A percentile compares a stretch with the other conserved stretches of the same genome.
Conservation (phyloP, 2,113 vertebrate species). For the Scalopus aquaticus region DNA sequence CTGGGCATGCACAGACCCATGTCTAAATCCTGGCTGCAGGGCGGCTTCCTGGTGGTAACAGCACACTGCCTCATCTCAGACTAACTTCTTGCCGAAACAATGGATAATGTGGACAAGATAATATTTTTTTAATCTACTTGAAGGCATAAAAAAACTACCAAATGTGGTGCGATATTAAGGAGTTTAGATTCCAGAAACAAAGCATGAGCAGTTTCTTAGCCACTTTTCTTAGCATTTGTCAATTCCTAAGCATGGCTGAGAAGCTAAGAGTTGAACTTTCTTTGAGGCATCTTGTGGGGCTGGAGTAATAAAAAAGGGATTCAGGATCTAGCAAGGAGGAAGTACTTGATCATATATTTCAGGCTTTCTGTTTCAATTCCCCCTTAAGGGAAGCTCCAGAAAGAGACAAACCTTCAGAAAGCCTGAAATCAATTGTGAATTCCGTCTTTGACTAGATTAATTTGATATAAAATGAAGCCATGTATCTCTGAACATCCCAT, state of each 20-base stretch:
- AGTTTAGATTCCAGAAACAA: neutral
- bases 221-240: neutral
- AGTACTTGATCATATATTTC: neutral
- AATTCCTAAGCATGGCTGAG: neutral
- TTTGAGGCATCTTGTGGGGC: neutral
- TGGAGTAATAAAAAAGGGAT: neutral
- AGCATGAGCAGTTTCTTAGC: accelerated
- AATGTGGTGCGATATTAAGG: neutral
- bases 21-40: neutral
- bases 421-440: neutral
- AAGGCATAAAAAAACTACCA: neutral
- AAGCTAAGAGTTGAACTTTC: neutral
- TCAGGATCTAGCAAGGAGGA: neutral
- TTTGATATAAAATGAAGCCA: neutral
- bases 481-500: neutral
- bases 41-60: neutral
- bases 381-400: neutral
- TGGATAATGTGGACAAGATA: neutral
- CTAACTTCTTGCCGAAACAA: neutral
- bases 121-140: neutral
- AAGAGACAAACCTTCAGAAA: neutral
- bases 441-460: neutral
- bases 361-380: neutral
- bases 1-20: neutral
- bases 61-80: neutral